Base-by-base conservation (phyloP, 2,888 invertebrate species). In the Diaperis boleti region DNA sequence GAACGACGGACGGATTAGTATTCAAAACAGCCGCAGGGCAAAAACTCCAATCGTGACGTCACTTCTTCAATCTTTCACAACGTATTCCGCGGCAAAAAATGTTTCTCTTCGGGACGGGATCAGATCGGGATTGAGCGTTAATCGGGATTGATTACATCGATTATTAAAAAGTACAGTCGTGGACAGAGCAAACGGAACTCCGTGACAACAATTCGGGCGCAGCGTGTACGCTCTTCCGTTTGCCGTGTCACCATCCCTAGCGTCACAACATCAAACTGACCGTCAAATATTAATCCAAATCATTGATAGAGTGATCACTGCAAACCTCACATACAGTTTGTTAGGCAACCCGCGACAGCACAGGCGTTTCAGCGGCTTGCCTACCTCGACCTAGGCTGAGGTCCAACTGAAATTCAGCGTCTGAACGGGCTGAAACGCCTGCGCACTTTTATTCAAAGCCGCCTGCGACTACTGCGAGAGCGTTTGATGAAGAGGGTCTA, bases 301-400 rank as follows among this genome's bases (percentile, higher is more conserved):
- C 54, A 41, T 41, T 54, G 41, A 54, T n/a, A n/a, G n/a, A n/a
- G n/a, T n/a, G 39, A 39, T 52, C 52, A 52, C 52, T 52, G 26
- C 20, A 52, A n/a, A 52, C 15, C 20, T 26, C 54, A 56, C 45
- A 33, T 31, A 56, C 35, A 35, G 29, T 26, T 42, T 42, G 41
- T 26, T 61, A 61, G 61, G 61, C 61, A 61, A 61, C 61, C 55
- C 55, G 54, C 45, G 50, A 52, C 39, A 42, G 39, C 18, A 39
- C 14, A 10, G 11, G 14, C 8, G 29, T 59, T 41, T 49, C 47
- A 31, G 55, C 29, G 49, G 49, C 18, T 64, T 64, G 63, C 63
- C 63, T 64, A 64, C 17, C 59, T 59, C 52, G 61, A 39, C 47
- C 61, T 47, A 55, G 47, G 55, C 42, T 59, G 56, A 41, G 50